Base-by-base conservation (phyloP, 2,113 vertebrate species). In the Trachemys scripta region DNA sequence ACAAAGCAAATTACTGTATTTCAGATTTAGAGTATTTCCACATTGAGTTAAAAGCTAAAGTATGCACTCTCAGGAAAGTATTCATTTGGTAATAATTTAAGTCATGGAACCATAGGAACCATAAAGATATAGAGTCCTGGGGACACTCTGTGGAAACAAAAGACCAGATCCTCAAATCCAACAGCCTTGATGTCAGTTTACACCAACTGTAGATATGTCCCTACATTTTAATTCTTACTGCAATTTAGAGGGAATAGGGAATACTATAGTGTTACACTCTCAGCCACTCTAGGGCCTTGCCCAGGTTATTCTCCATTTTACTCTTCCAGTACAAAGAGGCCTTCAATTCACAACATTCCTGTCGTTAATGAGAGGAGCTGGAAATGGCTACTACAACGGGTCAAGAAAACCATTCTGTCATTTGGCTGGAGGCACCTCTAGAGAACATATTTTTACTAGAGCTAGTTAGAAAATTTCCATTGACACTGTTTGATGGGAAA, bases 131-230 rank as follows among this genome's bases (percentile, higher is more conserved):
- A 81, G 16, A 81, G 80, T 51, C 25, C 22, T 10, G 80, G 25
- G 29, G 54, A 88, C 2, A 85, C 31, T 22, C 10, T 69, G n/a
- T 47, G 54, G 78, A 10, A 42, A n/a, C 8, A 50, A 53, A 84
- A 84, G 79, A 17, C 5, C 50, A 29, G 6, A 87, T 84, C 85
- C 54, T 27, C 38, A 19, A 82, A 89, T 59, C 27, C 80, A 59
- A 51, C 12, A 8, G 27, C 83, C 78, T 10, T 56, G 82, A n/a
- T 78, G 80, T 89, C 2, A 1, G 17, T 53, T 94, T 93, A 56
- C 88, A 27, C 62, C 47, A n/a, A 45, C 25, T 80, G 20, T 0
- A 1, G 3, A 11, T 87, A 24, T 89, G 35, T 85, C 1, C 0
- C 11, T 76, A 76, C 38, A 27, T 27, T 78, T 78, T 78, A 27